Percentiles rank a stretch among this genome's conserved stretches.
These are phyloP conservation scores for Carassius gibelio DNA, from an alignment of 2,113 vertebrate genomes.

Conservation along the genomic window DNA sequence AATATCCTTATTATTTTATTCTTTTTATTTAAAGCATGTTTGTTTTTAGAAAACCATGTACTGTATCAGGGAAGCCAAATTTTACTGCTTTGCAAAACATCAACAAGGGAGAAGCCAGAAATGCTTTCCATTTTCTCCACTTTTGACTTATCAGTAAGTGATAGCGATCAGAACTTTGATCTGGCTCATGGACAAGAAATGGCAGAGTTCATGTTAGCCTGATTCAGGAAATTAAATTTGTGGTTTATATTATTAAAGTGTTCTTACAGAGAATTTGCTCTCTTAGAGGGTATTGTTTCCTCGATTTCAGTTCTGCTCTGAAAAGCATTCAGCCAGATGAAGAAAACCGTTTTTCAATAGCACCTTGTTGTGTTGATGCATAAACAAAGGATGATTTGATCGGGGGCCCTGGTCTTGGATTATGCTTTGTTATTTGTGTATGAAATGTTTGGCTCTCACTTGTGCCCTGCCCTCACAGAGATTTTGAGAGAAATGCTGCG, in stretches of 20 bases:
- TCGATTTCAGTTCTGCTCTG: not conserved
- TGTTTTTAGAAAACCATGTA: not conserved
- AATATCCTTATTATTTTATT: too few species aligned
- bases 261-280: not conserved
- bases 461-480: not conserved
- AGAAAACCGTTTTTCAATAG: conserved; percentile 12
- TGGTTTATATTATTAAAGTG: conserved; percentile 36
- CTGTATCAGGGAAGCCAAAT: not conserved
- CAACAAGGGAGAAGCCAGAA: not conserved
- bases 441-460: conserved; percentile 23
- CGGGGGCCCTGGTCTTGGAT: conserved; percentile 22
- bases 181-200: not conserved
- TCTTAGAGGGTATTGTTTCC: conserved; percentile 9
- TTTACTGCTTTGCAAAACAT: not conserved
- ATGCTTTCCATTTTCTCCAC: not conserved
- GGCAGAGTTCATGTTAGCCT: conserved; percentile 14
- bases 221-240: conserved; percentile 43
- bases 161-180: conserved; percentile 33
- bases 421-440: conserved; percentile 6
- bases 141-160: not conserved
- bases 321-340: conserved; percentile 10
- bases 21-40: not conserved
- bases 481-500: conserved; percentile 14
- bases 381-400: conserved; percentile 50
- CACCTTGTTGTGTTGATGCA: conserved; percentile 12